Percentiles rank a stretch among this genome's conserved stretches.
phyloP scores from a whole-genome alignment of 2,797 vertebrate genomes.

The Centropyge bicolor region DNA sequence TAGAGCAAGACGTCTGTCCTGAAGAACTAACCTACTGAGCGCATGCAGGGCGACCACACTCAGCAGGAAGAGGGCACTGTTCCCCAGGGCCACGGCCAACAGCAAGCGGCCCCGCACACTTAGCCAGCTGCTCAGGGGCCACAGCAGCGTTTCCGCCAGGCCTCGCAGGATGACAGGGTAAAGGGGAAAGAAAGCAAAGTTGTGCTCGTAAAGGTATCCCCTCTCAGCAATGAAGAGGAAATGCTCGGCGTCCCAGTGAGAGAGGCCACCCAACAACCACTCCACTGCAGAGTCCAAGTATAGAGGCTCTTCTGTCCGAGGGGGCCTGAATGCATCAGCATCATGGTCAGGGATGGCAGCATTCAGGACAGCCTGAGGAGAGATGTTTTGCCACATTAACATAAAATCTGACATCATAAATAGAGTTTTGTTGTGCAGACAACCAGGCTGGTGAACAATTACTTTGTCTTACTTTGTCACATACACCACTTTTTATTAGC shows the following conservation, averaged over 20 bases:
- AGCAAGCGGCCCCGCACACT: conserved; percentile 88
- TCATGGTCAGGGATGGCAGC: conserved; percentile 93
- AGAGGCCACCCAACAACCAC: conserved; percentile 90
- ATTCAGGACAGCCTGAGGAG: conserved; percentile 90
- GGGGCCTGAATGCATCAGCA: conserved; percentile 94
- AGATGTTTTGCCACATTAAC: conserved; percentile 5
- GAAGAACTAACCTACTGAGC: conserved; percentile 88
- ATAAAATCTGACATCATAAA: neutral
- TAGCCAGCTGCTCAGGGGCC: conserved; percentile 85
- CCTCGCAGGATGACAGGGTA: conserved; percentile 88
- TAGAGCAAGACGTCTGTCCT: conserved; percentile 84
- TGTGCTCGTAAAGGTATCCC: conserved; percentile 97
- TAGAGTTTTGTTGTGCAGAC: neutral
- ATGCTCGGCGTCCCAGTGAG: conserved; percentile 95
- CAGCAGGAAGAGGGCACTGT: conserved; percentile 85
- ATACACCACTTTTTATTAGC: neutral
- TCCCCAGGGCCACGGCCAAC: conserved; percentile 87
- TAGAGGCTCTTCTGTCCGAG: conserved; percentile 79
- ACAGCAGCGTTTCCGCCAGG: conserved; percentile 79
- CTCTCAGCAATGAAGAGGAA: conserved; percentile 95
- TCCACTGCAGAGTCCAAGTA: conserved; percentile 85
- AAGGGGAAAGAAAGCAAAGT: conserved; percentile 95
- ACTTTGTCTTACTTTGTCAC: neutral
- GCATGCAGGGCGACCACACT: conserved; percentile 87
- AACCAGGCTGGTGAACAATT: neutral